A percentile compares a stretch with the other conserved stretches of the same genome.
These are phyloP conservation scores for Atlantisia rogersi DNA, from an alignment of 2,113 vertebrate genomes.

Conservation along the genomic window DNA sequence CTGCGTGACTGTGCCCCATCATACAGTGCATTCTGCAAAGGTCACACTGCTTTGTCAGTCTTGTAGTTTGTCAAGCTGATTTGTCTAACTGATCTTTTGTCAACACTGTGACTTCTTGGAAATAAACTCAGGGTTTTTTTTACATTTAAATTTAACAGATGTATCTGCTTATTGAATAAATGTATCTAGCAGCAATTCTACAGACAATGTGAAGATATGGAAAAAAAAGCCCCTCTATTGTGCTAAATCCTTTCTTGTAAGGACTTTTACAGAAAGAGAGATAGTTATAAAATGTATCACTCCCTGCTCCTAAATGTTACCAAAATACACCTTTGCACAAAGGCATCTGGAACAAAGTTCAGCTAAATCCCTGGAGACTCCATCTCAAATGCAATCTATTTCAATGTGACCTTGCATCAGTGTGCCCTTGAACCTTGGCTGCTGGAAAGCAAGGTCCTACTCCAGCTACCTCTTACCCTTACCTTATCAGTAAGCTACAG, in stretches of 20 bases:
- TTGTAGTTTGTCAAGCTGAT: neutral
- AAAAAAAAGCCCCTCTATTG: neutral
- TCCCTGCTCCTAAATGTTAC: neutral
- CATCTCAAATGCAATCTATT: neutral
- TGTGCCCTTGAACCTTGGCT: neutral
- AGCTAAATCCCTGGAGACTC: neutral
- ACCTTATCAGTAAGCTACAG: neutral
- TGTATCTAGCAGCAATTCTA: neutral
- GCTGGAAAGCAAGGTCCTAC: neutral
- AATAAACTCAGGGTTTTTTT: neutral
- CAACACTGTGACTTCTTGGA: neutral
- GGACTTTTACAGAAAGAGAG: neutral
- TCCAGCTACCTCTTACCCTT: neutral
- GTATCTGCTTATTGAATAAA: neutral
- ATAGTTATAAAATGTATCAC: neutral
- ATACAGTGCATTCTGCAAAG: neutral
- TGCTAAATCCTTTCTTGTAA: neutral
- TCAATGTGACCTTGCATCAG: neutral
- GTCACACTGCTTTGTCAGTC: neutral
- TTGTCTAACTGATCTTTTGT: neutral
- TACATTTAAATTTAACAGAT: neutral
- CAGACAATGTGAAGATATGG: neutral
- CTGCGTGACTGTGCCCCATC: neutral
- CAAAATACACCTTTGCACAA: neutral
- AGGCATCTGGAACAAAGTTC: slow-evolving; percentile 9